Conservation (phyloP, 1,140 invertebrate species). For the Diachasma alloeum region DNA sequence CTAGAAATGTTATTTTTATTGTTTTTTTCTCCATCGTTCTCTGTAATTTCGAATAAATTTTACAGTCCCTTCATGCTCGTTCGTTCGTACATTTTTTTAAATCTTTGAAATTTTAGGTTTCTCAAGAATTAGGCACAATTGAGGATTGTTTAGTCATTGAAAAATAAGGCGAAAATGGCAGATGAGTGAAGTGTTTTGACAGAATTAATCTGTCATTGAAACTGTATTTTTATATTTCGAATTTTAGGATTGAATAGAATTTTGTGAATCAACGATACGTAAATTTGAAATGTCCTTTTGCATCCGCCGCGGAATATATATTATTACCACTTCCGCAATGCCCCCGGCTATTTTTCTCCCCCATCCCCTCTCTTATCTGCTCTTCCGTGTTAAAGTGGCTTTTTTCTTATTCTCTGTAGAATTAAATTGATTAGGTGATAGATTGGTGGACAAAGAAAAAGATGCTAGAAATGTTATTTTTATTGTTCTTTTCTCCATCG, state of each 20-base stretch:
- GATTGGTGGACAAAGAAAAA: not conserved
- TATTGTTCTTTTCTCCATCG: not conserved
- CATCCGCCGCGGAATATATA: not conserved
- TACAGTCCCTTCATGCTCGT: not conserved
- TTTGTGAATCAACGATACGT: not conserved
- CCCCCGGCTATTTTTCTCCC: not conserved
- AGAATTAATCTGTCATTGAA: not conserved
- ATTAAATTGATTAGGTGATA: constrained; percentile 1
- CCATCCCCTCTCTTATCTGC: not conserved
- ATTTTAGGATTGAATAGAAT: not conserved
- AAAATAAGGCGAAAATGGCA: constrained; percentile 5
- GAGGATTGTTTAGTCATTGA: not conserved
- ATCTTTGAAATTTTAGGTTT: not conserved
- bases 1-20: not conserved
- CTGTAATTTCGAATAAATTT: not conserved
- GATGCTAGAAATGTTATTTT: not conserved
- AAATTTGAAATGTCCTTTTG: not conserved
- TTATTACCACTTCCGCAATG: not conserved
- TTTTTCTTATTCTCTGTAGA: not conserved
- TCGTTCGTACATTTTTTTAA: not conserved
- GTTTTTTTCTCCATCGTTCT: not conserved
- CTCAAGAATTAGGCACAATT: not conserved
- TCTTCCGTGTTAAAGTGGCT: not conserved
- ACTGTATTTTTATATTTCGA: not conserved
- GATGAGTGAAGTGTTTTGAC: too few relatives aligned